These are phyloP conservation scores for Cyclura pinguis DNA, from an alignment of 2,797 vertebrate species.

Conservation along the genomic window DNA sequence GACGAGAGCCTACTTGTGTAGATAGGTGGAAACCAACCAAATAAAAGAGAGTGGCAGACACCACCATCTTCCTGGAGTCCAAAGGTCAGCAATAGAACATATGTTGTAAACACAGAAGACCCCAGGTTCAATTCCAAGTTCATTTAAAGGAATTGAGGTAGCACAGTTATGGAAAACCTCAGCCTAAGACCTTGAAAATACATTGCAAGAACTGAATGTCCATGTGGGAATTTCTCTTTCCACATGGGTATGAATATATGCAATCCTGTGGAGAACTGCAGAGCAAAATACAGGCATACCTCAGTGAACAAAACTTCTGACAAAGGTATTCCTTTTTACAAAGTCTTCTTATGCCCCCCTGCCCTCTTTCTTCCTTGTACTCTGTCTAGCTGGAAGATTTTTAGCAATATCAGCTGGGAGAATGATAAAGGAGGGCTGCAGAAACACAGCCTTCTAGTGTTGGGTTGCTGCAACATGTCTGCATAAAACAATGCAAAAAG, in stretches of 20 bases:
- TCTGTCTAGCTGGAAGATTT: no score
- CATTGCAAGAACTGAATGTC: neutral
- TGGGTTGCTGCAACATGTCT: no score
- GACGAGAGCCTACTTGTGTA: neutral
- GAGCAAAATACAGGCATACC: no score
- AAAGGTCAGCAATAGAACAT: neutral
- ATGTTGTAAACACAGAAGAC: neutral
- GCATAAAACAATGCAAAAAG: no score
- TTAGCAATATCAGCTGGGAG: no score
- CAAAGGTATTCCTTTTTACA: no score
- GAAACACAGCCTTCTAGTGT: no score
- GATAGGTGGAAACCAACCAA: neutral
- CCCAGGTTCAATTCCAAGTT: neutral
- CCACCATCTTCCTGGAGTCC: no score
- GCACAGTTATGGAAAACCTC: neutral
- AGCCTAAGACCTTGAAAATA: neutral
- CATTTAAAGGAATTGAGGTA: neutral
- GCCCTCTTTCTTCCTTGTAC: no score
- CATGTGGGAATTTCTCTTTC: neutral
- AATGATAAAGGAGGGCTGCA: no score
- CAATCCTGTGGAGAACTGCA: neutral
- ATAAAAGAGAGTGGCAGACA: neutral
- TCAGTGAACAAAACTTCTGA: no score
- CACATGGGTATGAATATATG: neutral
- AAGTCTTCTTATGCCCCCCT: no score